Conservation (phyloP, 2,888 invertebrate species). For the Acanthococcus lagerstroemiae region DNA sequence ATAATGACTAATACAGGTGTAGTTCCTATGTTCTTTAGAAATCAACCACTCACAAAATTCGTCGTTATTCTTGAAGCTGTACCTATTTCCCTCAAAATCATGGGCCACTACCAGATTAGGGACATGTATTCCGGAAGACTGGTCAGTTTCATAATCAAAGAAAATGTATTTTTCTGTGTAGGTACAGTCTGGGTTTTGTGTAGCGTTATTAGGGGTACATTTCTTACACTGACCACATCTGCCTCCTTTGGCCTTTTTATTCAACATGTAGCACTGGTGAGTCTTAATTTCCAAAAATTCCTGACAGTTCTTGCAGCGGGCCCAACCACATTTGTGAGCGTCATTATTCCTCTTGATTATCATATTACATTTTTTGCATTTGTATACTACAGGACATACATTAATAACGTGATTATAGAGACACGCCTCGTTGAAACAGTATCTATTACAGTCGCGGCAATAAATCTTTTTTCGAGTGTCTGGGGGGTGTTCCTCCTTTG, state of each 20-base stretch:
- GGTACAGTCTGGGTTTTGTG: slow-evolving; percentile 12
- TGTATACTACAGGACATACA: background rate
- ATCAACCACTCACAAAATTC: slow-evolving; percentile 35
- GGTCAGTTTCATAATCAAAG: slow-evolving; percentile 32
- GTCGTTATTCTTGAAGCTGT: slow-evolving; percentile 32
- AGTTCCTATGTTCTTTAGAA: slow-evolving; percentile 31
- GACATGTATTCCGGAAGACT: slow-evolving; percentile 31
- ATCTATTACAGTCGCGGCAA: background rate
- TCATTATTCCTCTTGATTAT: too few relatives aligned
- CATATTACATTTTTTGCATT: too few relatives aligned
- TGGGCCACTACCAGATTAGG: slow-evolving; percentile 33
- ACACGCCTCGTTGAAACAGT: background rate
- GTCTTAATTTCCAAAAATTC: too few relatives aligned
- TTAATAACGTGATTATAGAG: too few relatives aligned
- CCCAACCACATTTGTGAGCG: too few relatives aligned
- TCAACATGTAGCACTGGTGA: background rate
- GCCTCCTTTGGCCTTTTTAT: background rate
- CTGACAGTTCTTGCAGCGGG: too few relatives aligned
- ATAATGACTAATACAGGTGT: slow-evolving; percentile 32
- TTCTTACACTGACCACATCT: background rate
- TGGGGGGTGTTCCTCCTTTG: too few relatives aligned
- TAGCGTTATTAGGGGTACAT: background rate
- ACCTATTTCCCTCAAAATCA: slow-evolving; percentile 29
- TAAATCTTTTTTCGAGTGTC: too few relatives aligned
- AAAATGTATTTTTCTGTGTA: slow-evolving; percentile 31